These are phyloP conservation scores for Incurvaria masculella DNA, from an alignment of 2,888 invertebrate species.

Conservation along the genomic window DNA sequence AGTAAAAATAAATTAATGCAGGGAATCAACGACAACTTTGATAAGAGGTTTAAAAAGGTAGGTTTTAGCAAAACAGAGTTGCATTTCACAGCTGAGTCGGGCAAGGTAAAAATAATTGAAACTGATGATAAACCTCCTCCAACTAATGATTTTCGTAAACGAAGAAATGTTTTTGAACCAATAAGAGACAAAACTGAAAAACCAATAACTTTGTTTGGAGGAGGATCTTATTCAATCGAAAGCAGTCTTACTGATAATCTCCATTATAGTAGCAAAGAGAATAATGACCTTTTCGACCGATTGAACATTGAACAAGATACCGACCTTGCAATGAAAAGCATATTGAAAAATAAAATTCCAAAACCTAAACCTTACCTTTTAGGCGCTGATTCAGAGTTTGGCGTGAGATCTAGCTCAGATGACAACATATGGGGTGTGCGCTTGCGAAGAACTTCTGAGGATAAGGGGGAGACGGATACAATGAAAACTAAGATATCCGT, in stretches of 20 bases:
- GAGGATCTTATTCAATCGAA: slow-evolving; percentile 26
- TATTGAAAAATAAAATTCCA: slow-evolving; percentile 70
- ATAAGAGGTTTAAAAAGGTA: slow-evolving; percentile 66
- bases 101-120: slow-evolving; percentile 82
- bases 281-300: slow-evolving; percentile 10
- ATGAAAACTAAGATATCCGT: neutral
- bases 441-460: slow-evolving; percentile 2
- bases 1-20: slow-evolving; percentile 25
- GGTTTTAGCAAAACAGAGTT: slow-evolving; percentile 88
- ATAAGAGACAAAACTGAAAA: slow-evolving; percentile 39
- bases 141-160: slow-evolving; percentile 72
- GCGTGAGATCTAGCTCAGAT: slow-evolving; percentile 14
- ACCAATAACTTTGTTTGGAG: slow-evolving; percentile 66
- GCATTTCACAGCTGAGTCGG: slow-evolving; percentile 83
- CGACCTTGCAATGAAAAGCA: slow-evolving; percentile 58
- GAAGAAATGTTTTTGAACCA: slow-evolving; percentile 56
- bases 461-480: neutral
- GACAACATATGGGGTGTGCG: slow-evolving; percentile 46
- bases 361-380: slow-evolving; percentile 73
- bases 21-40: slow-evolving; percentile 31
- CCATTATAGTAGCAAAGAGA: slow-evolving; percentile 7
- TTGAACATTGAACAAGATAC: slow-evolving; percentile 13
- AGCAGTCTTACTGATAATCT: slow-evolving; percentile 4
- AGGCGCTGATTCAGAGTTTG: slow-evolving; percentile 61
- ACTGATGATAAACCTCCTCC: slow-evolving; percentile 87